Conservation (phyloP, 2,888 invertebrate genomes). For the Zele albiditarsus region DNA sequence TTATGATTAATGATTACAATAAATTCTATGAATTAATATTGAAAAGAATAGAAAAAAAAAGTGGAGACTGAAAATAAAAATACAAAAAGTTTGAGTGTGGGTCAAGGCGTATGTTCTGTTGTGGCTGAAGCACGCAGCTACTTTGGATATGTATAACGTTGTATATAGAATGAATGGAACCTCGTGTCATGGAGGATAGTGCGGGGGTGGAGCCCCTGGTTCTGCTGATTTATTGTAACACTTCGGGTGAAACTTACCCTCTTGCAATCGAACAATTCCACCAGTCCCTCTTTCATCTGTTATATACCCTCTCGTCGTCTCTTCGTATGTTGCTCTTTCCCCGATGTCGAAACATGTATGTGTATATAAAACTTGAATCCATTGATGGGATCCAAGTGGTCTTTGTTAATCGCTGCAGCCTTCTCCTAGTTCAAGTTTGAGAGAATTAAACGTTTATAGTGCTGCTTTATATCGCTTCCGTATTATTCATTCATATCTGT, state of each 20-base stretch:
- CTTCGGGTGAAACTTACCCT: constrained; percentile 58
- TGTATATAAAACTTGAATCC: background rate
- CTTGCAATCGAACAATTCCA: constrained; percentile 50
- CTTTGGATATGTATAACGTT: background rate
- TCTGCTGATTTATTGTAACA: constrained; percentile 66
- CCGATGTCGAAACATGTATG: constrained; percentile 12
- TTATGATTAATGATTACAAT: too few species aligned
- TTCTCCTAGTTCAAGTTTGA: background rate
- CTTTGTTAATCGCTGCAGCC: constrained; percentile 40
- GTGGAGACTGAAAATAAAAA: background rate
- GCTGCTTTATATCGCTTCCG: too few species aligned
- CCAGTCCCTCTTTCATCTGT: constrained; percentile 31
- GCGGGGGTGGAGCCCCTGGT: constrained; percentile 60
- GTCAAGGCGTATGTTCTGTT: constrained; percentile 17
- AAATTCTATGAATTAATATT: too few species aligned
- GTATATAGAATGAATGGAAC: constrained; percentile 9
- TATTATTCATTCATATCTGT: too few species aligned
- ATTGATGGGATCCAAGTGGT: background rate
- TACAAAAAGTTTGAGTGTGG: background rate
- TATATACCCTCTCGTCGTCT: background rate
- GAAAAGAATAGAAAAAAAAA: too few species aligned
- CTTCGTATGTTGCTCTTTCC: constrained; percentile 8
- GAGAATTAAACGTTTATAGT: too few species aligned
- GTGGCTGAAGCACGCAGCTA: constrained; percentile 22
- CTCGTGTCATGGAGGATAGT: constrained; percentile 27